Percentiles rank a stretch among this genome's conserved stretches.
These are phyloP conservation scores for Drosophila macrospina DNA, from an alignment of 2,888 invertebrate species.

Conservation along the genomic window DNA sequence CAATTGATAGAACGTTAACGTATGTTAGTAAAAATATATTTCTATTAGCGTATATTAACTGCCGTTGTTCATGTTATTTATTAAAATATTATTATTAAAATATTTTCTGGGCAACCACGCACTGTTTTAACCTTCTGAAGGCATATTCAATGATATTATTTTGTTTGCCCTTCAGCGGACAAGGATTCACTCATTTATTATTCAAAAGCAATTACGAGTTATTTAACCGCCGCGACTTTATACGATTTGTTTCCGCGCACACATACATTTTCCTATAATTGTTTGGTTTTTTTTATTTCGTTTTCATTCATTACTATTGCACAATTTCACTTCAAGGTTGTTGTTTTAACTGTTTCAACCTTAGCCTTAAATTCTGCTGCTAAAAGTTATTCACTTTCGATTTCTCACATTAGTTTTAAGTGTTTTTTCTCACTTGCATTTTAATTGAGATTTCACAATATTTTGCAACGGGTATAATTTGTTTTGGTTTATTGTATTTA, in stretches of 20 bases:
- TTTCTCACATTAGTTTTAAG: conserved; percentile 38
- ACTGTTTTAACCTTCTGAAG: conserved; percentile 29
- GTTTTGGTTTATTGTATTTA: conserved; percentile 14
- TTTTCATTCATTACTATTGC: conserved; percentile 18
- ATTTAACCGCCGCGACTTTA: conserved; percentile 30
- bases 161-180: conserved; percentile 48
- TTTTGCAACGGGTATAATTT: conserved; percentile 13
- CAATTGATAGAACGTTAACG: background rate
- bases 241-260: conserved; percentile 18
- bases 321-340: conserved; percentile 67
- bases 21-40: background rate
- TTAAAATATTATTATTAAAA: background rate
- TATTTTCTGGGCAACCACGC: conserved; percentile 1
- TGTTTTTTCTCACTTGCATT: conserved; percentile 9
- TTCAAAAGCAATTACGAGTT: conserved; percentile 42
- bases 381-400: conserved; percentile 45
- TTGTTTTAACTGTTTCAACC: conserved; percentile 52
- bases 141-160: conserved; percentile 24
- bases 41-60: background rate
- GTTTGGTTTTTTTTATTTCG: conserved; percentile 8
- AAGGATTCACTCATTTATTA: conserved; percentile 55
- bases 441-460: conserved; percentile 5
- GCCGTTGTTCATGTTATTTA: background rate
- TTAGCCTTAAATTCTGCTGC: conserved; percentile 54
- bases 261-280: conserved; percentile 20